Percentiles rank a stretch among this genome's conserved stretches.
phyloP scores from a whole-genome alignment of 2,113 vertebrate genomes.

The Antechinus stuartii region DNA sequence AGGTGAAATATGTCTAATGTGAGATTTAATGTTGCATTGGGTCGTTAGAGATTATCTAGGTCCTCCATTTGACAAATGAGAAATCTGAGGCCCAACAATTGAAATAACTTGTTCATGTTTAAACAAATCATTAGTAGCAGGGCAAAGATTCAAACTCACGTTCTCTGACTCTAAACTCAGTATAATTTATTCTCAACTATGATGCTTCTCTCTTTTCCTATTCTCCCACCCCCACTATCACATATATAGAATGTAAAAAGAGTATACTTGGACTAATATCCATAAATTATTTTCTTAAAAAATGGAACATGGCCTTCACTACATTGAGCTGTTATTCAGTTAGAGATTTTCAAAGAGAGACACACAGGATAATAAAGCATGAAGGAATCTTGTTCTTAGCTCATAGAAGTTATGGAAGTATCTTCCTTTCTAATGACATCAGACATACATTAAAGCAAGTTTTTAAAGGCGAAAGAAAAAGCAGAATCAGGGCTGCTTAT shows the following conservation, averaged over 20 bases:
- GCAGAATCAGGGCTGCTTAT: not conserved
- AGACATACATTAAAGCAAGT: not conserved
- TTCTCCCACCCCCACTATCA: not conserved
- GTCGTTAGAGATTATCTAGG: not conserved
- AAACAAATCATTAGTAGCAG: not conserved
- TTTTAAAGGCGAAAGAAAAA: not conserved
- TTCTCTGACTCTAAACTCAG: conserved; percentile 8
- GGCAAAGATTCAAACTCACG: not conserved
- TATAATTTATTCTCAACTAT: not conserved
- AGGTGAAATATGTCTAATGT: not conserved
- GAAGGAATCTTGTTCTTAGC: not conserved
- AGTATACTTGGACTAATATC: not conserved
- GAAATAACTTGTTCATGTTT: conserved; percentile 2
- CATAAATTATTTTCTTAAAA: not conserved
- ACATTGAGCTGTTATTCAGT: not conserved
- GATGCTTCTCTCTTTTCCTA: not conserved
- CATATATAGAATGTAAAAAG: not conserved
- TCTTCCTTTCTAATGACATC: not conserved
- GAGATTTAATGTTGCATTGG: not conserved
- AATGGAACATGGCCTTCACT: not conserved
- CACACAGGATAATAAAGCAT: too few relatives aligned
- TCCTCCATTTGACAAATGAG: not conserved
- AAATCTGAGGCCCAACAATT: not conserved
- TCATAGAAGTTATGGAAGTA: not conserved
- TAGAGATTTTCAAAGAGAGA: too few relatives aligned